Evolutionary conservation across 2,797 vertebrate species (phyloP).

Genomic region (Danio choprae): DNA sequence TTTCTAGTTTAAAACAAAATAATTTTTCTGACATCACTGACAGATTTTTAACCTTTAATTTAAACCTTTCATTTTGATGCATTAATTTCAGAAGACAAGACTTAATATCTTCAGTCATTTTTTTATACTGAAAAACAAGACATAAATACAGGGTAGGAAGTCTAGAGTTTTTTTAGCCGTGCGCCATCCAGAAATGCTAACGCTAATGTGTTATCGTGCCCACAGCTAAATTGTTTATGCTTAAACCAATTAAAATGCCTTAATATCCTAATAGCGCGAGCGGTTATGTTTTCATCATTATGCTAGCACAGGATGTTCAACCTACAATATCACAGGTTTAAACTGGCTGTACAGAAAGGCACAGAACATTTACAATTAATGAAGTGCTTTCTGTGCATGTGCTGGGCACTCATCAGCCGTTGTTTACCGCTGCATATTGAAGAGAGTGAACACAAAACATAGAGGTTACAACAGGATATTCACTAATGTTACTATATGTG

Average conservation of each 20-base stretch:
- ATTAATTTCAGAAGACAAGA: too few relatives aligned
- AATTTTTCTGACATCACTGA: too few relatives aligned
- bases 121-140: too few relatives aligned
- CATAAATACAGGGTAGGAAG: too few relatives aligned
- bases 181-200: not conserved
- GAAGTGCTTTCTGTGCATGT: not conserved
- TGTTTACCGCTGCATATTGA: not conserved
- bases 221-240: not conserved
- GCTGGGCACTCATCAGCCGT: not conserved
- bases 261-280: conserved; percentile 12
- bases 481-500: not conserved
- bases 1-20: too few relatives aligned
- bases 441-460: not conserved
- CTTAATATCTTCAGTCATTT: too few relatives aligned
- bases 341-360: not conserved
- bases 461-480: not conserved
- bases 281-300: not conserved
- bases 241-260: conserved; percentile 25
- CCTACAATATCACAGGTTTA: not conserved
- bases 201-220: conserved; percentile 4
- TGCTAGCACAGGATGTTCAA: conserved; percentile 8
- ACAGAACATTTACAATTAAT: conserved; percentile 29
- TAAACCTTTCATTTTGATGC: too few relatives aligned
- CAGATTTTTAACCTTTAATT: too few relatives aligned
- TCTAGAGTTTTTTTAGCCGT: too few relatives aligned